These are phyloP conservation scores for Calephelis nemesis DNA, from an alignment of 1,140 invertebrate genomes.

Conservation along the genomic window DNA sequence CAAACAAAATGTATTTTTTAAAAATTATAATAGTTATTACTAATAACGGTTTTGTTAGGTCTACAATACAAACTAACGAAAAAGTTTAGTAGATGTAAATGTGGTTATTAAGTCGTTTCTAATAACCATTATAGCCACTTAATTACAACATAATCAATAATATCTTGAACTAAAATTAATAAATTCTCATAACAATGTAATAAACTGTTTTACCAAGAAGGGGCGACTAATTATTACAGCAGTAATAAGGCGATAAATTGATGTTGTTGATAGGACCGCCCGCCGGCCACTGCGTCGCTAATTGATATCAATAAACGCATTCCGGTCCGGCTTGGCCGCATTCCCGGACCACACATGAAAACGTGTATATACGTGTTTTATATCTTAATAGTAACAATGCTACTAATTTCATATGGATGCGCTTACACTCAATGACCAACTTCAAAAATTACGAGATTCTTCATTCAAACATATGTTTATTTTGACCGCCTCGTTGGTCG, in stretches of 20 bases:
- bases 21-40: too few relatives aligned
- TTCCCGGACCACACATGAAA: neutral
- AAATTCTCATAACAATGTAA: neutral
- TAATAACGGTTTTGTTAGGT: too few relatives aligned
- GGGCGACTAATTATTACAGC: constrained; percentile 4
- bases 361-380: too few relatives aligned
- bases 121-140: neutral
- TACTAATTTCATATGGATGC: too few relatives aligned
- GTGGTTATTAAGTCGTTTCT: neutral
- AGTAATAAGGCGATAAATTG: constrained; percentile 16
- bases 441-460: too few relatives aligned
- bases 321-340: neutral
- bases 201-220: neutral
- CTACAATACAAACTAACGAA: too few relatives aligned
- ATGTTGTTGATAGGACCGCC: constrained; percentile 6
- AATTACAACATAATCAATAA: neutral
- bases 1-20: too few relatives aligned
- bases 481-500: too few relatives aligned
- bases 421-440: too few relatives aligned
- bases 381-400: too few relatives aligned
- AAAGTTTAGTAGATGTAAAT: too few relatives aligned
- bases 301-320: constrained; percentile 14
- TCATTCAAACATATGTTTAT: too few relatives aligned
- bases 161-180: neutral
- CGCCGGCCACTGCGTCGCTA: neutral